Evolutionary conservation across 1,140 invertebrate species (phyloP), one percentile per base, ranked within the genome.

Genomic region (Tribolium castaneum): DNA sequence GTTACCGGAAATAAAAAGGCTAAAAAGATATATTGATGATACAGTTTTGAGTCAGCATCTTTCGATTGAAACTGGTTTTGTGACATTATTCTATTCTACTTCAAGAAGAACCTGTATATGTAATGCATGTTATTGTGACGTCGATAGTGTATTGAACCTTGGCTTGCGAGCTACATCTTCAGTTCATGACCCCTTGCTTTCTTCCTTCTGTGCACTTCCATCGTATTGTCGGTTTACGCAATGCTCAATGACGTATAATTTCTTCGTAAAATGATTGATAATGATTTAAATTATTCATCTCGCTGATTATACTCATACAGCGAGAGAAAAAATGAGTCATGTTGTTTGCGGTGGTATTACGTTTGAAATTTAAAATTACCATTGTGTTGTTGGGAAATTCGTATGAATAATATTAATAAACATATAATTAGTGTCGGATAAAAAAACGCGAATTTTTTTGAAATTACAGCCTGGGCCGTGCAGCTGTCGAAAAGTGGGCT

Each of bases 91-190:
- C 39, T 45, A 45, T 45, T 45, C 39, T 45, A 45, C 39, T 45
- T 45, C 39, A 45, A 45, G 39, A 45, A 45, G 39, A 45, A 45
- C 39, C 39, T 45, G 39, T 45, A 45, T n/a, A 45, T 45, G 39
- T 45, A 45, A 45, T 25, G 52, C 22, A 54, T 54, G 52, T 49
- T 72, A 59, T 77, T 50, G 45, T 77, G 75, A 77, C 75, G 66
- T 77, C 66, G 71, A 22, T 34, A 77, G 75, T 71, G 50, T 77
- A 77, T 77, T 77, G 75, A 77, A 77, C 75, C 50, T 54, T 51
- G 13, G 62, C 71, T 76, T 76, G 39, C 74, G 74, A 56, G 39
- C 34, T 19, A 70, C 54, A 45, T 35, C 14, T 34, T 70, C 71
- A 73, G 35, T 51, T 51, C 35, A 73, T 51, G 35, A 16, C 49